Percentiles rank a stretch among this genome's conserved stretches.
phyloP scores from a whole-genome alignment of 2,113 vertebrate species.

The Ramphastos sulfuratus region DNA sequence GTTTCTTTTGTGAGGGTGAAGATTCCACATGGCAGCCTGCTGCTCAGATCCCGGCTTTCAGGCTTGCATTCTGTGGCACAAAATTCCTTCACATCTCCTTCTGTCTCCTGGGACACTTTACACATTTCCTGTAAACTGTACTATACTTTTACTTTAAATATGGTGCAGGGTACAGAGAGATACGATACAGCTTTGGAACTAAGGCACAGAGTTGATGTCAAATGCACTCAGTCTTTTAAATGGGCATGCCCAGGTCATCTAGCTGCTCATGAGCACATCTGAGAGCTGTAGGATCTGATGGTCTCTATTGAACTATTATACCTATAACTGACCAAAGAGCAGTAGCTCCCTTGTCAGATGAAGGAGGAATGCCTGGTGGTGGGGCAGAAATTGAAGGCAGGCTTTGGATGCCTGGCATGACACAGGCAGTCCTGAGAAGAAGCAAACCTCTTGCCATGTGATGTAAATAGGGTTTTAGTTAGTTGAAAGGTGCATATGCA shows the following conservation, averaged over 20 bases:
- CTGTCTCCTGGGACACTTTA: not conserved
- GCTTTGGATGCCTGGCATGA: not conserved
- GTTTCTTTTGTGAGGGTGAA: not conserved
- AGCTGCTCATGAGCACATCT: not conserved
- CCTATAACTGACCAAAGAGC: not conserved
- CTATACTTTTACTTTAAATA: not conserved
- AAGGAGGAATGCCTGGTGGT: not conserved
- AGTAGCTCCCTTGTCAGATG: not conserved
- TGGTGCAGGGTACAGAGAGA: not conserved
- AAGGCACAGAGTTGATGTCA: not conserved
- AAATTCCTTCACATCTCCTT: not conserved
- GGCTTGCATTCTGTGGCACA: not conserved
- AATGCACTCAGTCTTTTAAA: not conserved
- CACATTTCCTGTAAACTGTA: not conserved
- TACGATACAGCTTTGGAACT: not conserved
- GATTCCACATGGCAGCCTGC: not conserved
- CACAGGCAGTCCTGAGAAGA: fast-evolving
- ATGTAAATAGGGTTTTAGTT: not conserved
- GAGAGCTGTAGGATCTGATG: not conserved
- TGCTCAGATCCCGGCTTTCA: not conserved
- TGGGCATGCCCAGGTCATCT: not conserved
- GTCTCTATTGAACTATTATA: not conserved
- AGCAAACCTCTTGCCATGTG: not conserved
- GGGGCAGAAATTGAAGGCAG: not conserved
- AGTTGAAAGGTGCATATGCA: not conserved